A percentile compares a stretch with the other conserved stretches of the same genome.
phyloP scores from a whole-genome alignment of 1,140 invertebrate species.

The Gonioctena quinquepunctata region DNA sequence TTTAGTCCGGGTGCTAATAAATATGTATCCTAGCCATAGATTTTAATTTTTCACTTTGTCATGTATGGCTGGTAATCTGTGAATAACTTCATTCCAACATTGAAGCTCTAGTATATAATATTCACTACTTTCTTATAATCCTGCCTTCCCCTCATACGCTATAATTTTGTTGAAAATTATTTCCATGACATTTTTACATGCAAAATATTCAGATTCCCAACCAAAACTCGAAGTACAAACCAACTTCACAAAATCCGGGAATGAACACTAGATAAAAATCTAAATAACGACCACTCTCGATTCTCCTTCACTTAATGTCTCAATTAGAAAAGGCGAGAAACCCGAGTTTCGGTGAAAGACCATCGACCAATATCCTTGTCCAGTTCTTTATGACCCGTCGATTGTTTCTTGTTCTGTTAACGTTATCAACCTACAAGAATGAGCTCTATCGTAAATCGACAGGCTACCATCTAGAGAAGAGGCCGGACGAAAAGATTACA shows the following conservation, averaged over 20 bases:
- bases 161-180: no score
- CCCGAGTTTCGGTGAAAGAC: slow-evolving; percentile 11
- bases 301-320: neutral
- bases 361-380: slow-evolving; percentile 23
- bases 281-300: neutral
- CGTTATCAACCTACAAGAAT: slow-evolving; percentile 40
- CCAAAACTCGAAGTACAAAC: no score
- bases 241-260: neutral
- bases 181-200: no score
- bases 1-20: no score
- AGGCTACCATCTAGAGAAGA: slow-evolving; percentile 31
- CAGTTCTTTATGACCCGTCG: slow-evolving; percentile 29
- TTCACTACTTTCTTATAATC: no score
- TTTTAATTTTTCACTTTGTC: no score
- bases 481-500: neutral
- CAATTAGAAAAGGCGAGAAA: neutral
- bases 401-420: slow-evolving; percentile 34
- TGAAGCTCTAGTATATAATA: no score
- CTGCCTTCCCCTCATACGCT: no score
- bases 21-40: no score
- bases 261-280: neutral
- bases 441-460: slow-evolving; percentile 35
- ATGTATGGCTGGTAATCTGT: no score
- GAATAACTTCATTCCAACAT: no score
- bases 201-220: no score